Conservation (phyloP, 2,888 invertebrate species). For the Endotricha flammealis region DNA sequence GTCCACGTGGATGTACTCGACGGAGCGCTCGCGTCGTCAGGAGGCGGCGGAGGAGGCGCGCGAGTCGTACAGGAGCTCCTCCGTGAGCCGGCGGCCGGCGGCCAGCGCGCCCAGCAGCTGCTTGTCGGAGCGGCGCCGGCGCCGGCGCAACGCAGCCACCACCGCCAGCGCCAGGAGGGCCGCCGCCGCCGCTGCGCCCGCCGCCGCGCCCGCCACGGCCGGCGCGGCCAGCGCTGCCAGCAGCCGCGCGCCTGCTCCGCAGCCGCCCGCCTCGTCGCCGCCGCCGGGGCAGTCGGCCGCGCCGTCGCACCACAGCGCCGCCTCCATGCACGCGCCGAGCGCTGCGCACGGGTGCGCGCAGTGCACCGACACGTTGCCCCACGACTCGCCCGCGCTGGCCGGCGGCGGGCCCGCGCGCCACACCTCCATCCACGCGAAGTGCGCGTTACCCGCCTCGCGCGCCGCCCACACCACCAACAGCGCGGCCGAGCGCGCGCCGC, state of each 20-base stretch:
- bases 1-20: constrained; percentile 95
- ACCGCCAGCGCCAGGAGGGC: constrained; percentile 38
- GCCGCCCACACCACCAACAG: constrained; percentile 90
- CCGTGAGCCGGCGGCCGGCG: constrained; percentile 81
- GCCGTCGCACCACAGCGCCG: constrained; percentile 86
- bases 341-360: constrained; percentile 79
- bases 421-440: constrained; percentile 82
- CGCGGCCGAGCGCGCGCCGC: constrained; percentile 83
- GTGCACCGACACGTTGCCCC: constrained; percentile 55
- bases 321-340: constrained; percentile 87
- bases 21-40: constrained; percentile 94
- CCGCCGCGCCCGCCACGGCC: constrained; percentile 50
- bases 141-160: constrained; percentile 79
- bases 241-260: constrained; percentile 62
- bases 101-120: constrained; percentile 78
- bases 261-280: constrained; percentile 76
- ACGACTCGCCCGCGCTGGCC: constrained; percentile 23
- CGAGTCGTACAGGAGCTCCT: constrained; percentile 83
- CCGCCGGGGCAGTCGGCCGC: constrained; percentile 55
- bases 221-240: constrained; percentile 82
- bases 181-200: constrained; percentile 73
- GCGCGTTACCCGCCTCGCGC: constrained; percentile 87
- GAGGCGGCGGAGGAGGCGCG: constrained; percentile 80
- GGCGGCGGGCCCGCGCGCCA: constrained; percentile 27
- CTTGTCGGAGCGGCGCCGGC: constrained; percentile 77